Evolutionary conservation across 1,140 invertebrate species (phyloP).

Genomic region (Helicoverpa zea): DNA sequence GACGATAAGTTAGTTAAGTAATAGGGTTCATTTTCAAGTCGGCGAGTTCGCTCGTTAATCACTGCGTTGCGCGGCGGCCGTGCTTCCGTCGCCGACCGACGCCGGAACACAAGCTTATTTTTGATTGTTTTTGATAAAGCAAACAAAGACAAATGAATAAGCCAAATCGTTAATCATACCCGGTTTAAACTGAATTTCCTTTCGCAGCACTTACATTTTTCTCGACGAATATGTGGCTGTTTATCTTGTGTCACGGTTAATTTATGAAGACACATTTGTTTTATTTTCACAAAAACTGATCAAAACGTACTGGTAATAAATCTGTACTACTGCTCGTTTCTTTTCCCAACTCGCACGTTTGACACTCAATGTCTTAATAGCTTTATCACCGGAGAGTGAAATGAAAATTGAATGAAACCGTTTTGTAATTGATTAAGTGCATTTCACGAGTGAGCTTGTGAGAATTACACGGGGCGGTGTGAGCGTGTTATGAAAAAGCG

Average conservation of each 20-base stretch:
- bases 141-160: slow-evolving; percentile 77
- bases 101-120: slow-evolving; percentile 80
- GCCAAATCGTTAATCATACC: slow-evolving; percentile 75
- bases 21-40: slow-evolving; percentile 83
- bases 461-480: slow-evolving; percentile 1
- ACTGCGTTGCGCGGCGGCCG: slow-evolving; percentile 57
- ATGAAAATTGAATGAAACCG: slow-evolving; percentile 37
- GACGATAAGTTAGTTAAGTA: slow-evolving; percentile 78
- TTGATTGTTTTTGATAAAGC: slow-evolving; percentile 84
- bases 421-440: slow-evolving; percentile 47
- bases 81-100: slow-evolving; percentile 74
- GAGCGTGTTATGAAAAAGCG: slow-evolving; percentile 60
- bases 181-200: slow-evolving; percentile 65
- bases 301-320: slow-evolving; percentile 20
- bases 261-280: slow-evolving; percentile 38
- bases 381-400: slow-evolving; percentile 4
- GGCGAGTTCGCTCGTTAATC: slow-evolving; percentile 80
- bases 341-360: slow-evolving; percentile 22
- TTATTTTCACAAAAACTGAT: slow-evolving; percentile 20
- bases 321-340: slow-evolving; percentile 8
- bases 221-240: slow-evolving; percentile 38
- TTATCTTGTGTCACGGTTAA: slow-evolving; percentile 34
- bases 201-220: slow-evolving; percentile 39
- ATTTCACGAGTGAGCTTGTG: slow-evolving; percentile 25
- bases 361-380: slow-evolving; percentile 35